These are phyloP conservation scores for Malacosoma neustria DNA, from an alignment of 2,888 invertebrate species.

Conservation along the genomic window DNA sequence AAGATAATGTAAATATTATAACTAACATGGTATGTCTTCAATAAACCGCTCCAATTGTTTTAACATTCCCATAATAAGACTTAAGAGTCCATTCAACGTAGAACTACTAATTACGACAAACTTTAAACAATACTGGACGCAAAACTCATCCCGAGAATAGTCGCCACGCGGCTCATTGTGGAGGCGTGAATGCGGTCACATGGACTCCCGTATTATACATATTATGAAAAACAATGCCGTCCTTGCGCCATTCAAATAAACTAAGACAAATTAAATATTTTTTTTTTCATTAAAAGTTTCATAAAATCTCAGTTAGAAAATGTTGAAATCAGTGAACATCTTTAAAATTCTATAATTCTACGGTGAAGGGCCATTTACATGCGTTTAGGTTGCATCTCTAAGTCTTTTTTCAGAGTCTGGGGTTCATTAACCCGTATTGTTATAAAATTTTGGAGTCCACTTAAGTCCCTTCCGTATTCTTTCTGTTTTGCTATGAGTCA, in stretches of 20 bases:
- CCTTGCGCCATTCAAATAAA: constrained; percentile 58
- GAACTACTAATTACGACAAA: constrained; percentile 72
- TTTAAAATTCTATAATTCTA: too few relatives aligned
- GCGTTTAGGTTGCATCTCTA: too few relatives aligned
- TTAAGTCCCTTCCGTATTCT: too few relatives aligned
- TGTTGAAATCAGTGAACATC: too few relatives aligned
- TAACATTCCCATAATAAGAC: constrained; percentile 46
- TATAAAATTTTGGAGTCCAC: too few relatives aligned
- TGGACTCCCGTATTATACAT: constrained; percentile 63
- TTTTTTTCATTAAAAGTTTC: constrained; percentile 24
- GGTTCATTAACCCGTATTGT: too few relatives aligned
- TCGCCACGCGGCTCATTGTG: constrained; percentile 62
- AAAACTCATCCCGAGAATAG: constrained; percentile 68
- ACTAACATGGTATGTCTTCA: too few relatives aligned
- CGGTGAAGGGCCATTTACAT: too few relatives aligned
- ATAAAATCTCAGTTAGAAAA: too few relatives aligned
- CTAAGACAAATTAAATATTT: constrained; percentile 58
- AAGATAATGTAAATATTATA: too few relatives aligned
- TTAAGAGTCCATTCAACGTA: constrained; percentile 60
- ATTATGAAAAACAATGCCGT: constrained; percentile 67
- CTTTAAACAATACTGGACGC: constrained; percentile 73
- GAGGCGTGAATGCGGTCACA: constrained; percentile 65
- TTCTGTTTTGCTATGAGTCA: too few relatives aligned
- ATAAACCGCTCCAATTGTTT: constrained; percentile 17
- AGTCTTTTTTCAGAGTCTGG: too few relatives aligned